A percentile compares a stretch with the other conserved stretches of the same genome.
Evolutionary conservation across 2,113 vertebrate genomes (phyloP).

Genomic region (Circaetus gallicus): DNA sequence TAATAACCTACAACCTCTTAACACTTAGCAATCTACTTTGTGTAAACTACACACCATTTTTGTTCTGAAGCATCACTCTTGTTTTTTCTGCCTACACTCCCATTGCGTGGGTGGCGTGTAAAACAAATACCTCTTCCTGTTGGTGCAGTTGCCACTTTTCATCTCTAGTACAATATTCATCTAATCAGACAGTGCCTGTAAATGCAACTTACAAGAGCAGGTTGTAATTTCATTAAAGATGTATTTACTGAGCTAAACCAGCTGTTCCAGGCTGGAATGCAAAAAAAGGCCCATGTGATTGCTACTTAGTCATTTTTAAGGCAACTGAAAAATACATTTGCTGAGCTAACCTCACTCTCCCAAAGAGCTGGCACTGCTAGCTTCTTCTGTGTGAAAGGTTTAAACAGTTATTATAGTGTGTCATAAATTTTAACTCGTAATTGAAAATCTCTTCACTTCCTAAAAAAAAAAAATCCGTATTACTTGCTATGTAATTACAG

Average conservation of each 20-base stretch:
- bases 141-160: slow-evolving; percentile 42
- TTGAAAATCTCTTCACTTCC: slow-evolving; percentile 71
- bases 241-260: slow-evolving; percentile 78
- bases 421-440: slow-evolving; percentile 76
- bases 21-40: neutral
- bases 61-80: neutral
- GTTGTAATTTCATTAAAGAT: slow-evolving; percentile 78
- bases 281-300: neutral
- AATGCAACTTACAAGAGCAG: slow-evolving; percentile 49
- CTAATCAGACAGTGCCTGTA: slow-evolving; percentile 50
- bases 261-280: slow-evolving; percentile 47
- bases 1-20: neutral
- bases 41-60: neutral
- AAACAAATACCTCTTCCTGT: slow-evolving; percentile 10
- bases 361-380: slow-evolving; percentile 62
- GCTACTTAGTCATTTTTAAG: slow-evolving; percentile 50
- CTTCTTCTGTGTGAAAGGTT: slow-evolving; percentile 65
- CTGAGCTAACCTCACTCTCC: slow-evolving; percentile 53
- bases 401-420: slow-evolving; percentile 72
- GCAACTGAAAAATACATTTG: slow-evolving; percentile 49
- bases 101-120: neutral
- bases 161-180: slow-evolving; percentile 43
- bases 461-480: slow-evolving; percentile 58
- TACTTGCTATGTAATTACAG: slow-evolving; percentile 77
- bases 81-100: neutral